Percentiles rank a stretch among this genome's conserved stretches.
These are phyloP conservation scores for Protonibea diacanthus DNA, from an alignment of 2,797 vertebrate genomes.

Conservation along the genomic window DNA sequence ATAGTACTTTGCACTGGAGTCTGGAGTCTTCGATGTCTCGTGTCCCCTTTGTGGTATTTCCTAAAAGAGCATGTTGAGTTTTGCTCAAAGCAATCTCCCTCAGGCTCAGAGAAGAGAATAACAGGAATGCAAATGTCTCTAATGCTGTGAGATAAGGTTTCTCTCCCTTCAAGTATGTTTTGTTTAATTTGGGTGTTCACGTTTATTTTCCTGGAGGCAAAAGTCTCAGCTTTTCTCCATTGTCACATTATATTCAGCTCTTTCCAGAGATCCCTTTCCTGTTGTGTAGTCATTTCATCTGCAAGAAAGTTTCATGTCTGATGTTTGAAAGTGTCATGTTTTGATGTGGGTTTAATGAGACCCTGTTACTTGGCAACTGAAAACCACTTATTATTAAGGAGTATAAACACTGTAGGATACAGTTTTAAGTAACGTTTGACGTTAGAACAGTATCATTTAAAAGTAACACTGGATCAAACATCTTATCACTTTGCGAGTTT, in stretches of 20 bases:
- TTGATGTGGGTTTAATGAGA: conserved; percentile 5
- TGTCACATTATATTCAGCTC: conserved; percentile 31
- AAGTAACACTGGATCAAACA: background rate
- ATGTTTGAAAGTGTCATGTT: too few relatives aligned
- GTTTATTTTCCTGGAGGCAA: conserved; percentile 54
- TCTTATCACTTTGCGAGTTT: background rate
- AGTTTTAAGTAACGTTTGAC: background rate
- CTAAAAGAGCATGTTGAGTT: conserved; percentile 33
- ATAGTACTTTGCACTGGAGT: background rate
- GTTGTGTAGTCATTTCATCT: conserved; percentile 34
- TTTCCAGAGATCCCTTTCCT: conserved; percentile 42
- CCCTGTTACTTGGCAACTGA: conserved; percentile 15
- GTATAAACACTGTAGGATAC: background rate
- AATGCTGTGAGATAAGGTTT: conserved; percentile 64
- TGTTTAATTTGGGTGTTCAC: conserved; percentile 39
- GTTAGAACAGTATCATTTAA: background rate
- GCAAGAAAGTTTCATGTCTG: conserved; percentile 37
- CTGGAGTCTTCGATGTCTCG: background rate
- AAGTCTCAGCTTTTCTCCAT: conserved; percentile 12
- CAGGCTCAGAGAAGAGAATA: conserved; percentile 42
- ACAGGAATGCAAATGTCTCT: conserved; percentile 62
- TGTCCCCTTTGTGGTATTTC: conserved; percentile 12
- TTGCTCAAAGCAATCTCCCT: conserved; percentile 40
- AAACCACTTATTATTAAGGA: conserved; percentile 18
- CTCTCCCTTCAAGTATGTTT: conserved; percentile 24